Conservation (phyloP, 2,797 vertebrate species). For the Mus minutoides region DNA sequence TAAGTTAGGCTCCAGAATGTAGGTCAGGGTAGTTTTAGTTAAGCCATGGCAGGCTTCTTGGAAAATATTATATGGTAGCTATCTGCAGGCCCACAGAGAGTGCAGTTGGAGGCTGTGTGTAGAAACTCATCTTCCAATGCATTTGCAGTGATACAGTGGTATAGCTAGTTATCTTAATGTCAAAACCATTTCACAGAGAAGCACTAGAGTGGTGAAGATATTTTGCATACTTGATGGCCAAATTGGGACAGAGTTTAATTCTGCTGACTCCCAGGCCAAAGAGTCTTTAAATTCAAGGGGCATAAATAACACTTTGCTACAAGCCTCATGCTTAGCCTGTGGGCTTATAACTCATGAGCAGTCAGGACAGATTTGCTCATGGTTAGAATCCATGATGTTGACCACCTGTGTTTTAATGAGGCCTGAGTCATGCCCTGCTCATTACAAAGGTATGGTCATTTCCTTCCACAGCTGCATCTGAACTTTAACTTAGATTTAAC, state of each 20-base stretch:
- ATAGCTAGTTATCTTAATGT: not conserved
- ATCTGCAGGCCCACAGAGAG: not conserved
- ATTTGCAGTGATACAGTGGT: not conserved
- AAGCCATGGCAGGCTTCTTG: not conserved
- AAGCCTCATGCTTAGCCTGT: not conserved
- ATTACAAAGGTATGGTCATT: not conserved
- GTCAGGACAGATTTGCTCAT: not conserved
- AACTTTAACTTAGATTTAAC: not conserved
- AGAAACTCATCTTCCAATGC: not conserved
- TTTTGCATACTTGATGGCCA: not conserved
- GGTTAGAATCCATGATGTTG: not conserved
- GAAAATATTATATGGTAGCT: not conserved
- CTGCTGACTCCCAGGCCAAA: not conserved
- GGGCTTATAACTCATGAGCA: not conserved
- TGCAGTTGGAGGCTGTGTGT: not conserved
- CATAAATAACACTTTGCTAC: not conserved
- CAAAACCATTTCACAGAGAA: conserved; percentile 33
- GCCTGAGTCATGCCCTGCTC: not conserved
- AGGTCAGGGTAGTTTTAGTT: not conserved
- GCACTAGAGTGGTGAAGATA: not conserved
- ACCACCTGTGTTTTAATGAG: conserved; percentile 2
- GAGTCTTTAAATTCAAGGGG: conserved; percentile 16
- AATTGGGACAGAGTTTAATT: not conserved
- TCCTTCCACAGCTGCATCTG: not conserved
- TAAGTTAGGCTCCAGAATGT: not conserved